Conservation (phyloP, 2,113 vertebrate genomes). For the Ammodytes dubius region DNA sequence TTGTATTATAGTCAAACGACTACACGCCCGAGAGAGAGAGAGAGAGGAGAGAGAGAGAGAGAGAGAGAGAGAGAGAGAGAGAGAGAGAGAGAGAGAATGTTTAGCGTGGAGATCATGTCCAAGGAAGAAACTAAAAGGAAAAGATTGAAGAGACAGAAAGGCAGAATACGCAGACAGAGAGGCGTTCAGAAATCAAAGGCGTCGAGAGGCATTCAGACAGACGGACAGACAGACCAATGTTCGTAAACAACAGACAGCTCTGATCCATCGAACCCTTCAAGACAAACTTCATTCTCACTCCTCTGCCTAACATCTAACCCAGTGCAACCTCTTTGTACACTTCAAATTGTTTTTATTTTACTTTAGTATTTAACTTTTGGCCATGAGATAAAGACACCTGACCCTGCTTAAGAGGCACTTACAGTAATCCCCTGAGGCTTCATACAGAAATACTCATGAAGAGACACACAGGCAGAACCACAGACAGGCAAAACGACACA, state of each 20-base stretch:
- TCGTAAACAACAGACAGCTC: conserved; percentile 6
- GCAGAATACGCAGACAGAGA: conserved; percentile 18
- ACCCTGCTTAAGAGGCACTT: background rate
- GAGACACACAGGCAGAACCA: conserved; percentile 3
- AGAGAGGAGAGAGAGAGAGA: background rate
- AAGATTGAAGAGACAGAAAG: conserved; percentile 47
- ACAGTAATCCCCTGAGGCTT: no score
- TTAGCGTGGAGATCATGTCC: conserved; percentile 14
- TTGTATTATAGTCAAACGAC: conserved; percentile 47
- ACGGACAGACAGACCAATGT: conserved; percentile 7
- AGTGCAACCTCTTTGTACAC: background rate
- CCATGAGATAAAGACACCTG: background rate
- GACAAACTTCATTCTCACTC: conserved; percentile 12
- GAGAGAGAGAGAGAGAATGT: background rate
- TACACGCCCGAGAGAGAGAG: background rate
- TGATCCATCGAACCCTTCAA: conserved; percentile 10
- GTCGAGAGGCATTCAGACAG: background rate
- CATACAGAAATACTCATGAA: background rate
- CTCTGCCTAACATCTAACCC: background rate
- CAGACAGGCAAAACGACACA: background rate
- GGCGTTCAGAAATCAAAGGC: conserved; percentile 44
- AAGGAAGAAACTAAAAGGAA: conserved; percentile 29
- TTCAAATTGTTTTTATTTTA: background rate
- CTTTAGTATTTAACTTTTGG: conserved; percentile 7
- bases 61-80: background rate